These are phyloP conservation scores for Musca domestica DNA, from an alignment of 1,140 invertebrate species.

Conservation along the genomic window DNA sequence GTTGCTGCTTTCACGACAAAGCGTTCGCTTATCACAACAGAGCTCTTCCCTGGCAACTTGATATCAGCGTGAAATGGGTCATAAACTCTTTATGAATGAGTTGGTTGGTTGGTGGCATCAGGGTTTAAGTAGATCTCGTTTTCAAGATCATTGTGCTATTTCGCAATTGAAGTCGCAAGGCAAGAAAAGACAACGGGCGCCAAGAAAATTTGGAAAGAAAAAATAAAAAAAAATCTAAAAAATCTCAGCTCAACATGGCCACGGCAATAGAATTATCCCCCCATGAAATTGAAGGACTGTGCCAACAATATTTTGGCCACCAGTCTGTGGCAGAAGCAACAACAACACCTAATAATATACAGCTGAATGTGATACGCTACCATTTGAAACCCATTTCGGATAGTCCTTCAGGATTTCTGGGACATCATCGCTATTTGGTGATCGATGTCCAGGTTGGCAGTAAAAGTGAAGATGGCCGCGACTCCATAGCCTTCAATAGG, in stretches of 20 bases:
- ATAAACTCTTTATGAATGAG: no score
- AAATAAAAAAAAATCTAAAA: neutral
- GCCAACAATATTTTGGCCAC: constrained; percentile 53
- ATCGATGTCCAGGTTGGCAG: constrained; percentile 28
- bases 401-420: constrained; percentile 56
- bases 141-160: no score
- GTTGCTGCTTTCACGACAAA: no score
- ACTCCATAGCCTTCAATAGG: constrained; percentile 27
- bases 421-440: constrained; percentile 54
- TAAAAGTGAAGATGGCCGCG: constrained; percentile 22
- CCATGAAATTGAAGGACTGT: constrained; percentile 52
- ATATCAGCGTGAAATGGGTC: no score
- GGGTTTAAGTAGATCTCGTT: no score
- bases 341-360: constrained; percentile 22
- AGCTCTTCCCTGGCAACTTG: no score
- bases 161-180: no score
- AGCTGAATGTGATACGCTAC: constrained; percentile 35
- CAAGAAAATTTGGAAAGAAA: neutral
- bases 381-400: constrained; percentile 38
- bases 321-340: constrained; percentile 32
- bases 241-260: constrained; percentile 38
- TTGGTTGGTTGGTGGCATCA: no score
- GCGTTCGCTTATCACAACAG: no score
- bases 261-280: constrained; percentile 56
- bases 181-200: no score